These are phyloP conservation scores for Paedocypris sp. DNA, from an alignment of 2,113 vertebrate genomes.

Conservation along the genomic window DNA sequence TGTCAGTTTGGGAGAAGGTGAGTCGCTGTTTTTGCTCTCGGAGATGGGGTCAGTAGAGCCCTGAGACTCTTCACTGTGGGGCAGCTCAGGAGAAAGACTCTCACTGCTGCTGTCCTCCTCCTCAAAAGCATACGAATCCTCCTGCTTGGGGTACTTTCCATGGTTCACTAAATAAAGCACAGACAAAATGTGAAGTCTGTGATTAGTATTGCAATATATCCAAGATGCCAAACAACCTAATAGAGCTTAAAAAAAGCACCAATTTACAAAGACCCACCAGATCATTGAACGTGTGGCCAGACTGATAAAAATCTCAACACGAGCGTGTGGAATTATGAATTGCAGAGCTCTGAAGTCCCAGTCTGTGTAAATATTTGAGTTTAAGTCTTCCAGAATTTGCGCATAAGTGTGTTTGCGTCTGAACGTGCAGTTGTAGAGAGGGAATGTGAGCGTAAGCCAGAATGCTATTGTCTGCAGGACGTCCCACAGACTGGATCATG, in stretches of 20 bases:
- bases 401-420: not conserved
- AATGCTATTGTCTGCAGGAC: not conserved
- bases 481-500: not conserved
- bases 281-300: conserved; percentile 4
- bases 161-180: no score
- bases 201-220: no score
- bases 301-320: conserved; percentile 6
- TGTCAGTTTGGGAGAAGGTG: conserved; percentile 50
- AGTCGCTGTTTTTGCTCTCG: conserved; percentile 56
- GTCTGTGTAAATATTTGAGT: conserved; percentile 24
- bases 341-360: conserved; percentile 2
- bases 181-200: no score
- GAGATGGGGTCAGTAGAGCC: conserved; percentile 58
- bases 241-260: no score
- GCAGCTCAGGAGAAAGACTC: conserved; percentile 80
- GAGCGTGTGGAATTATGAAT: not conserved
- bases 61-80: conserved; percentile 71
- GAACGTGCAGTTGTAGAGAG: not conserved
- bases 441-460: not conserved
- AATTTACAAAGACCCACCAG: not conserved
- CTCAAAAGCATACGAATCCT: conserved; percentile 85
- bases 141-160: conserved; percentile 70
- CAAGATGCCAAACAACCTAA: conserved; percentile 1
- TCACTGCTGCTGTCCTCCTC: conserved; percentile 95
- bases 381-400: not conserved